Evolutionary conservation across 1,140 invertebrate species (phyloP).

Genomic region (Cotesia glomerata): DNA sequence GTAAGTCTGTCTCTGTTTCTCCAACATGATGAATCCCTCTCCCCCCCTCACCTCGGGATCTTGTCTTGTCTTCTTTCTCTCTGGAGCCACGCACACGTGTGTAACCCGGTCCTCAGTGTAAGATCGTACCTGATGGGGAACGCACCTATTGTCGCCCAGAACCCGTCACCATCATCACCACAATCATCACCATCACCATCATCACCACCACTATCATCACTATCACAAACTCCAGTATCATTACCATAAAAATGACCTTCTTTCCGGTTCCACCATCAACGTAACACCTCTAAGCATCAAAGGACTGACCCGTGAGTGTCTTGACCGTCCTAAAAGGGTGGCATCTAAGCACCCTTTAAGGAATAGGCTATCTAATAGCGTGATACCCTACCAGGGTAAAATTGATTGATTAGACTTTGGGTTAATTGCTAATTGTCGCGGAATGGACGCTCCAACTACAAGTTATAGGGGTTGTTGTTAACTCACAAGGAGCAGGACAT

Average conservation of each 20-base stretch:
- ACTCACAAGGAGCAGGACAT: too few relatives aligned
- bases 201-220: slow-evolving; percentile 1
- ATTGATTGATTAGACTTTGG: slow-evolving; percentile 56
- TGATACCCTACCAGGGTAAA: too few relatives aligned
- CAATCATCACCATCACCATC: slow-evolving; percentile 58
- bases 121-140: slow-evolving; percentile 63
- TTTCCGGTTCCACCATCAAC: too few relatives aligned
- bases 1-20: slow-evolving; percentile 12
- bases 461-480: too few relatives aligned
- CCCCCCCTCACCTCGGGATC: slow-evolving; percentile 13
- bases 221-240: slow-evolving; percentile 22
- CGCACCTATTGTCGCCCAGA: slow-evolving; percentile 60
- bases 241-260: not conserved
- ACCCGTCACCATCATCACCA: too few relatives aligned
- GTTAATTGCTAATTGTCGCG: slow-evolving; percentile 52
- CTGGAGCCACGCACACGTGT: slow-evolving; percentile 43
- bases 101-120: slow-evolving; percentile 59
- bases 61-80: slow-evolving; percentile 5
- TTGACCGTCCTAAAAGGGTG: too few relatives aligned
- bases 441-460: slow-evolving; percentile 34
- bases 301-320: too few relatives aligned
- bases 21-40: not conserved
- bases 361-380: too few relatives aligned
- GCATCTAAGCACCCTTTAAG: too few relatives aligned
- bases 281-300: too few relatives aligned